A percentile compares a stretch with the other conserved stretches of the same genome.
phyloP scores from a whole-genome alignment of 2,113 vertebrate species.

The Orientallactaga bullata region DNA sequence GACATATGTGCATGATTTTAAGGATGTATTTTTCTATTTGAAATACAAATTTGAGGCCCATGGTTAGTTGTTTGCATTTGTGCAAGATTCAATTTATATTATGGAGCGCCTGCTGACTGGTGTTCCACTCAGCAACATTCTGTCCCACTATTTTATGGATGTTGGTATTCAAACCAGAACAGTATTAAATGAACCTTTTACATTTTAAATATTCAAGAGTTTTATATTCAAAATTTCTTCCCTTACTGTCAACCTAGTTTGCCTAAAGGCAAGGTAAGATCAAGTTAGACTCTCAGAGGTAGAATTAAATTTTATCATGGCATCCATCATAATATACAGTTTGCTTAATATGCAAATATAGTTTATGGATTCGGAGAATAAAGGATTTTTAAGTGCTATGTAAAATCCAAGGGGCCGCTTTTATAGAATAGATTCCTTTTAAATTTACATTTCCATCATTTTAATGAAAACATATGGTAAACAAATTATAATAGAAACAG shows the following conservation, averaged over 20 bases:
- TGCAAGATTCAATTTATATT: slow-evolving; percentile 78
- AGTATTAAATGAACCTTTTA: slow-evolving; percentile 88
- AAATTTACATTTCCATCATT: slow-evolving; percentile 86
- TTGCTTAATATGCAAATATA: slow-evolving; percentile 90
- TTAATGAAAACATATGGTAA: slow-evolving; percentile 86
- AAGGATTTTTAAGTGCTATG: slow-evolving; percentile 81
- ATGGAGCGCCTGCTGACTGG: slow-evolving; percentile 77
- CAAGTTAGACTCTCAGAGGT: slow-evolving; percentile 89
- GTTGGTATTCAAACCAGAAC: slow-evolving; percentile 85
- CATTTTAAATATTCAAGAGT: slow-evolving; percentile 89
- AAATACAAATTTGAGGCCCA: slow-evolving; percentile 77
- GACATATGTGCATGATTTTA: slow-evolving; percentile 58
- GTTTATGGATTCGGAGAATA: slow-evolving; percentile 84
- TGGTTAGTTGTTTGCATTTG: slow-evolving; percentile 81
- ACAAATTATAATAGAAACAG: slow-evolving; percentile 83
- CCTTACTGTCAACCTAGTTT: slow-evolving; percentile 86
- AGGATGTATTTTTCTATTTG: slow-evolving; percentile 69
- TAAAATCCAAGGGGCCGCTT: slow-evolving; percentile 85
- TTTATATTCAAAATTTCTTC: slow-evolving; percentile 90
- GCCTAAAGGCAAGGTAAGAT: slow-evolving; percentile 90
- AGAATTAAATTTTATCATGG: slow-evolving; percentile 90
- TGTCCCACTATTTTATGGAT: slow-evolving; percentile 77
- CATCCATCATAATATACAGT: slow-evolving; percentile 87
- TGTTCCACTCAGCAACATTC: slow-evolving; percentile 76
- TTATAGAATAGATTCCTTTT: slow-evolving; percentile 81